Evolutionary conservation across 2,888 invertebrate genomes (phyloP).

Genomic region (Bellardia bayeri): DNA sequence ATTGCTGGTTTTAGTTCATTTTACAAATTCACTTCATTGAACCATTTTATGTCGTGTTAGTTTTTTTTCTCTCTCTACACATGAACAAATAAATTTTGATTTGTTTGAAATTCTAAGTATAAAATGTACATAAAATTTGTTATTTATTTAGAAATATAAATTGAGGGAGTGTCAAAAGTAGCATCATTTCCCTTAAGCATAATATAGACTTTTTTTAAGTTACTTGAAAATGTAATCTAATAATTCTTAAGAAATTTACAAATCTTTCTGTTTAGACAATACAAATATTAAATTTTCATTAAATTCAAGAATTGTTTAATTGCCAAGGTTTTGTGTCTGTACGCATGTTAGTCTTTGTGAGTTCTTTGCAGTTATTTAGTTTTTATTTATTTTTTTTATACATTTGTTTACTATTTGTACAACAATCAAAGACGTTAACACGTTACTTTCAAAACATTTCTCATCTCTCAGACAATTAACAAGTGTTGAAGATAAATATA

Average conservation of each 20-base stretch:
- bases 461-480: conserved; percentile 74
- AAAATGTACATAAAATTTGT: not conserved
- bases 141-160: not conserved
- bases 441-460: conserved; percentile 69
- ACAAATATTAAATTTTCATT: too few relatives aligned
- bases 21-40: conserved; percentile 27
- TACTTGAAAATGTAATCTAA: too few relatives aligned
- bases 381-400: conserved; percentile 54
- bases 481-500: conserved; percentile 76
- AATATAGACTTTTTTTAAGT: not conserved
- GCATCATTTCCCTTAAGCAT: not conserved
- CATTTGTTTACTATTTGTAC: conserved; percentile 60
- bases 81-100: conserved; percentile 22
- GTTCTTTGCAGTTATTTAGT: conserved; percentile 35
- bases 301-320: not conserved
- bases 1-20: conserved; percentile 54
- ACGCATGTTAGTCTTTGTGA: not conserved
- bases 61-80: not conserved
- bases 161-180: not conserved
- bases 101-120: conserved; percentile 11
- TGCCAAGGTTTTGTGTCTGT: conserved; percentile 6
- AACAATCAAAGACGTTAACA: conserved; percentile 71
- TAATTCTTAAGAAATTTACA: too few relatives aligned
- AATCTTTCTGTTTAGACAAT: too few relatives aligned
- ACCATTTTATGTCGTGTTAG: not conserved